Percentiles rank a stretch among this genome's conserved stretches.
phyloP scores from a whole-genome alignment of 2,797 vertebrate species.

The Ctenopoma kingsleyae region DNA sequence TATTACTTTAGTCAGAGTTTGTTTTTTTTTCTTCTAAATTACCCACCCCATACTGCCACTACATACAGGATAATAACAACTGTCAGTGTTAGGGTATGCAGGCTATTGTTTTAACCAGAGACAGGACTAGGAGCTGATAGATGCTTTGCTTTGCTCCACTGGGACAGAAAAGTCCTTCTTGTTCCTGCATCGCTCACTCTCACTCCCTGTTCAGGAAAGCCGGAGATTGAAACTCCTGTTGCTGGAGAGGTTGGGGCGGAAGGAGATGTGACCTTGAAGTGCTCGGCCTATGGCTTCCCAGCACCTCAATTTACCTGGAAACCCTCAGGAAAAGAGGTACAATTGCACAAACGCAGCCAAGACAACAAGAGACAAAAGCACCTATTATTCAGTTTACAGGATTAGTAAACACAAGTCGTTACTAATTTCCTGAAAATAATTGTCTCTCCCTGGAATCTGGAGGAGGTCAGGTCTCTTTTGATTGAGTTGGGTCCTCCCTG shows the following conservation, averaged over 20 bases:
- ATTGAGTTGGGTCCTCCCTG: too few relatives aligned
- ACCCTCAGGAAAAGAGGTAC: conserved; percentile 84
- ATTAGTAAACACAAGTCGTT: conserved; percentile 12
- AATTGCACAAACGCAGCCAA: conserved; percentile 2
- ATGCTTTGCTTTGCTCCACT: neutral
- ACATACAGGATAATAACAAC: conserved; percentile 14
- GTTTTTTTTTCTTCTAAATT: neutral
- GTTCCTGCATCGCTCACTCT: conserved; percentile 1
- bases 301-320: conserved; percentile 89
- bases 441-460: neutral
- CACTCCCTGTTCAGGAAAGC: conserved; percentile 77
- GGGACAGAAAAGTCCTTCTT: neutral
- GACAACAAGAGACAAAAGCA: neutral
- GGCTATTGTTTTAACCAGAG: conserved; percentile 46
- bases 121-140: conserved; percentile 16
- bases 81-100: neutral
- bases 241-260: conserved; percentile 70
- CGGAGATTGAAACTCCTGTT: conserved; percentile 75
- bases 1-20: too few relatives aligned
- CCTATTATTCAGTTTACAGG: neutral
- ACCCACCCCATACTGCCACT: neutral
- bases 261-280: conserved; percentile 85
- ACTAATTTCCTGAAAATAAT: neutral
- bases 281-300: conserved; percentile 83
- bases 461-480: too few relatives aligned